phyloP scores from a whole-genome alignment of 2,113 vertebrate species.

The Sakesphorus luctuosus region DNA sequence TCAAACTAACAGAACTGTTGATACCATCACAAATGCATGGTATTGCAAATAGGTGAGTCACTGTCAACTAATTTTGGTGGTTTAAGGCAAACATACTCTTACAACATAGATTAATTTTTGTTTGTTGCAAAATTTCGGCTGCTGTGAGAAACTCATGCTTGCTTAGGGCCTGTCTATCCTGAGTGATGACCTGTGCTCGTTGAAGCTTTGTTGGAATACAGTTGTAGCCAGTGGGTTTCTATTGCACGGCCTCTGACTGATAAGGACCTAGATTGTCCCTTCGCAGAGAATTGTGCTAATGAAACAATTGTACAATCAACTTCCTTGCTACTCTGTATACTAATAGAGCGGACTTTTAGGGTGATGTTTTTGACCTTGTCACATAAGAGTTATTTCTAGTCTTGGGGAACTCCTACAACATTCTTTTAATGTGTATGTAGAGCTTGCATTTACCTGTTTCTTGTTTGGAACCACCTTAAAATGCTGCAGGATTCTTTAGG shows the following conservation, averaged over 20 bases:
- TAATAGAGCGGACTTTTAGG: neutral
- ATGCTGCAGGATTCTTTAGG: neutral
- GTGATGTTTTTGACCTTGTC: constrained; percentile 11
- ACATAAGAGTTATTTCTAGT: neutral
- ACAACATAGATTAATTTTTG: neutral
- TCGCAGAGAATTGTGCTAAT: constrained; percentile 17
- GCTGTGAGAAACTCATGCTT: constrained; percentile 29
- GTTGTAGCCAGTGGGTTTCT: constrained; percentile 32
- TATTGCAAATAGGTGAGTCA: neutral
- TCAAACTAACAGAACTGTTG: constrained; percentile 50
- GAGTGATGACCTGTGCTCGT: neutral
- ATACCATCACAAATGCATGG: neutral
- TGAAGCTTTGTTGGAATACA: constrained; percentile 25
- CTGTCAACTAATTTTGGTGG: neutral
- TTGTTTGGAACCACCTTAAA: constrained; percentile 34
- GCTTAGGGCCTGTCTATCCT: neutral
- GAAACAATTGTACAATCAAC: constrained; percentile 13
- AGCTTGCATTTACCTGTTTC: constrained; percentile 14
- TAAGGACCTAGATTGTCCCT: neutral
- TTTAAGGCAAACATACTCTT: neutral
- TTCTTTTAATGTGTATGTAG: constrained; percentile 7
- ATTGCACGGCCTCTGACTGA: neutral
- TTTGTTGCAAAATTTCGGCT: constrained; percentile 25
- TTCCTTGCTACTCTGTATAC: neutral
- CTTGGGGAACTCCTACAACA: constrained; percentile 5